A percentile compares a stretch with the other conserved stretches of the same genome.
These are phyloP conservation scores for Coranthus polyacanthus DNA, from an alignment of 2,797 vertebrate species.

Conservation along the genomic window DNA sequence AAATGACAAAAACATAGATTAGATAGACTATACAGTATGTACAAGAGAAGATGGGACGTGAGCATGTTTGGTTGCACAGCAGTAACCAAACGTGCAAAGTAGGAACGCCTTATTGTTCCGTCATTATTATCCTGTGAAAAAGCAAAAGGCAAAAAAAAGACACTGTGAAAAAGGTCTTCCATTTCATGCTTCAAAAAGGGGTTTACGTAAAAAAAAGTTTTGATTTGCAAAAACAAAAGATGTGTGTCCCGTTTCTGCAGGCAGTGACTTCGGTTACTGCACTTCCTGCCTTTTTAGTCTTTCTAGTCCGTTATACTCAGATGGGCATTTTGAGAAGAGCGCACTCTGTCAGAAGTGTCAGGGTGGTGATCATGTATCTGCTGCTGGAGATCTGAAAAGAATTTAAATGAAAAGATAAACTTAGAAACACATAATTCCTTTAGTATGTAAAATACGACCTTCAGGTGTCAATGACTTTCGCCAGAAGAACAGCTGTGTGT, in stretches of 20 bases:
- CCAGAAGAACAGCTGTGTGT: not conserved
- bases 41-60: conserved; percentile 26
- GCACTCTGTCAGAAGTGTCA: conserved; percentile 93
- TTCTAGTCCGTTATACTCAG: conserved; percentile 60
- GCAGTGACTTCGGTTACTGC: too few relatives aligned
- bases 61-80: not conserved
- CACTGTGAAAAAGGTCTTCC: not conserved
- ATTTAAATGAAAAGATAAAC: conserved; percentile 6
- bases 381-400: conserved; percentile 89
- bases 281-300: too few relatives aligned
- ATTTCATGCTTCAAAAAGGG: not conserved
- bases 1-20: conserved; percentile 36
- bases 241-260: too few relatives aligned
- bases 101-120: too few relatives aligned
- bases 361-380: conserved; percentile 86
- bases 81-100: too few relatives aligned
- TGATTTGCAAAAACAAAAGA: not conserved
- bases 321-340: conserved; percentile 85
- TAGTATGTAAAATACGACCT: too few relatives aligned
- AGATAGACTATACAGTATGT: conserved; percentile 33
- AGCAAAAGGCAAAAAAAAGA: too few relatives aligned
- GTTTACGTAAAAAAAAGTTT: not conserved
- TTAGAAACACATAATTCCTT: too few relatives aligned
- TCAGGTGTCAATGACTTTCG: too few relatives aligned
- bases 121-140: too few relatives aligned